Base-by-base conservation (phyloP, 2,888 invertebrate genomes). In the Synanthedon formicaeformis region DNA sequence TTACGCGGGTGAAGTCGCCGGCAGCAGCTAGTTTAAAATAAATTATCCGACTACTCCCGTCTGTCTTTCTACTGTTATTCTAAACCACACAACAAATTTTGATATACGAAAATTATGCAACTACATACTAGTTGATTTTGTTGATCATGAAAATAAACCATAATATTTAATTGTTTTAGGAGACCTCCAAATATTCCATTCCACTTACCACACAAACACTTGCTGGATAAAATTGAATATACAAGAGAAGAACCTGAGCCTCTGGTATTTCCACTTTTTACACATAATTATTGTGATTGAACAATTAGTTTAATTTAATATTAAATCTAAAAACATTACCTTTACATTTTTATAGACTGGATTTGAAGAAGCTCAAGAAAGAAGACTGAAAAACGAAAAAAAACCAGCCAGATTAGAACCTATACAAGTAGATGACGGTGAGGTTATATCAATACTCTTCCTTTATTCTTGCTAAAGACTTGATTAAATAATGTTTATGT, bases 151-250 rank as follows among this genome's bases (percentile, higher is more conserved):
- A 34, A 34, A 34, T 34, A 10, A 34, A 34, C 10, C 10, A 10
- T 34, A 34, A 34, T 34, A 1, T 27, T 34, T 34, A 10, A 34
- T 49, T 49, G 23, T 66, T 72, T 40, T 66, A 87, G 86, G 55
- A 81, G 75, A 60, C 59, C 78, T 1, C 66, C 73, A 4, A 81
- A 83, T 51, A 76, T 91, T 50, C 89, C 90, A 5, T 90, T 90
- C 62, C 90, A 90, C 63, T 71, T 90, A 54, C 91, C 91, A 0
- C 91, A 91, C 62, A 90, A 87, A 61, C 90, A 90, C 61, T 69
- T 91, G 23, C 66, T 91, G 56, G 90, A 91, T 59, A 90, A 90
- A 70, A 90, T 91, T 54, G 91, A 91, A 68, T 85, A 78, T 62
- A 89, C 89, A 40, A 84, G 81, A 59, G 75, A 81, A 56, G 75